Evolutionary conservation across 2,113 vertebrate genomes (phyloP), one percentile per base, ranked within the genome.

Genomic region (Ia io): DNA sequence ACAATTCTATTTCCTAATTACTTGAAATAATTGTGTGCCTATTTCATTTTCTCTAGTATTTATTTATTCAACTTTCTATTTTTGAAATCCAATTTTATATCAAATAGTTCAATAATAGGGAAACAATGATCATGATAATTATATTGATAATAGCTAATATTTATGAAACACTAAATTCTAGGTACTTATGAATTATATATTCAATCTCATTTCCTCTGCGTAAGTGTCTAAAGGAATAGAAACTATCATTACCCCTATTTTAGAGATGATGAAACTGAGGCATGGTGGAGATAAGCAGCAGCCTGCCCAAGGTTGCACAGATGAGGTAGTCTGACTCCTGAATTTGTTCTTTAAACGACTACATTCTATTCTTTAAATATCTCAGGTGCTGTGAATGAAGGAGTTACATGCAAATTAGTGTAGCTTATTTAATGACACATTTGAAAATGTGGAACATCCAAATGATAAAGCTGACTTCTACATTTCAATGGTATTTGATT

Each of bases 1-100:
- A 18, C 2, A 1, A 6, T 49, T 77, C 49, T 35, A 8, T 56
- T 85, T 77, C 74, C 53, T 61, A 23, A 91, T 87, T 17, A 80
- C 53, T 84, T 88, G 17, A 91, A 91, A 7, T 18, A 87, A 42
- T 42, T 85, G 11, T 63, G 9, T 8, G 56, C 56, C 7, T 37
- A 67, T 65, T 82, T 82, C 10, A 4, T 73, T 85, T 94, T 49
- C 30, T 91, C 25, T 70, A 53, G 9, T 67, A 76, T 44, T 88
- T 90, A 65, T 51, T 88, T 90, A 73, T 51, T 84, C 71, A 59
- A 83, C 7, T 63, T 90, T 76, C 93, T 25, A 88, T 42, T 94
- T 89, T 56, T 84, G 13, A 93, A 93, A 73, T 90, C 23, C 28
- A 82, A 22, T 84, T 94, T 96, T 86, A 67, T 82, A 74, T 35